phyloP scores from a whole-genome alignment of 2,888 invertebrate species.

The Phalangium opilio region DNA sequence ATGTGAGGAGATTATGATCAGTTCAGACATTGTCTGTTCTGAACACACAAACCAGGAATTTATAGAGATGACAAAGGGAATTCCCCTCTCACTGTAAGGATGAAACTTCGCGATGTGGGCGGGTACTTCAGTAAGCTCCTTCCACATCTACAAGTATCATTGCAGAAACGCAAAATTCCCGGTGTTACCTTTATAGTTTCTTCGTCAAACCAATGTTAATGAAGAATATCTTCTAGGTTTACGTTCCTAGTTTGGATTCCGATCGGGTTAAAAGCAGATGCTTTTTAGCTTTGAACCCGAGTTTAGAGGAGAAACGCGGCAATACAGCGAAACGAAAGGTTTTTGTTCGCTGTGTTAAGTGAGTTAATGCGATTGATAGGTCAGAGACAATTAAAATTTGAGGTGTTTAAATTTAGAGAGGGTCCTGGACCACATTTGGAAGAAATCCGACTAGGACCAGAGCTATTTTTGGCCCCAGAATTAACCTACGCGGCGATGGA shows the following conservation, averaged over 20 bases:
- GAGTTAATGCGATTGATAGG: neutral
- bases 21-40: no score
- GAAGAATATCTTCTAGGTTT: constrained; percentile 29
- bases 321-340: neutral
- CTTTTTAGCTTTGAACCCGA: constrained; percentile 31
- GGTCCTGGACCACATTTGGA: constrained; percentile 18
- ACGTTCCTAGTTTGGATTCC: constrained; percentile 32
- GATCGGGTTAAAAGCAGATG: constrained; percentile 33
- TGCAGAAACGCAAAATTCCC: no score
- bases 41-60: no score
- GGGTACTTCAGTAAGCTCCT: no score
- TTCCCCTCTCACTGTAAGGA: no score
- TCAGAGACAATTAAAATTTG: no score
- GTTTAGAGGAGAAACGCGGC: constrained; percentile 7
- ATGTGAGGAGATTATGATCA: constrained; percentile 5
- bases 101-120: no score
- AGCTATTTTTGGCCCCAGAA: constrained; percentile 33
- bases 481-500: constrained; percentile 33
- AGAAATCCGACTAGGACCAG: constrained; percentile 32
- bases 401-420: no score
- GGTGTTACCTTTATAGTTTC: no score
- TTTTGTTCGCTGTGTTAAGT: constrained; percentile 1
- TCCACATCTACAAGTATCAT: no score
- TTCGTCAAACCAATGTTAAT: no score
- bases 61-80: no score